Conservation (phyloP, 2,888 invertebrate species). For the Teleiodes luculella region DNA sequence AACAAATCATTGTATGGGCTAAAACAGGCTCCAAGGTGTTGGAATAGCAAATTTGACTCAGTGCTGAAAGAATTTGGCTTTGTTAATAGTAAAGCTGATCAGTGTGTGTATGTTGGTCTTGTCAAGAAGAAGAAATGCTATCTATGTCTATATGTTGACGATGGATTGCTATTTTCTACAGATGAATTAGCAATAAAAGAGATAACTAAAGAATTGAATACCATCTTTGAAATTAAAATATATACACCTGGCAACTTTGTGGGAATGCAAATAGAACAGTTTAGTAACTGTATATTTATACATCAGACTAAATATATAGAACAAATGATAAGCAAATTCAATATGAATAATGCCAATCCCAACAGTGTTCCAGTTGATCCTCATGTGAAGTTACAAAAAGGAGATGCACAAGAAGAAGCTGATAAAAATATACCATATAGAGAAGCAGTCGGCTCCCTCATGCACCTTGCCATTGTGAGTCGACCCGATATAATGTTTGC, state of each 20-base stretch:
- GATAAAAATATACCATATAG: conserved; percentile 20
- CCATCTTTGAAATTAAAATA: conserved; percentile 8
- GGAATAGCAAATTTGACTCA: conserved; percentile 13
- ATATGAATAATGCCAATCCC: background rate
- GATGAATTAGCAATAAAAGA: background rate
- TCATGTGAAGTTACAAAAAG: conserved; percentile 6
- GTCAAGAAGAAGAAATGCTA: background rate
- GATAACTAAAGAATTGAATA: background rate
- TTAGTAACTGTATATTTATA: too few species aligned
- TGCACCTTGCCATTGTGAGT: conserved; percentile 22
- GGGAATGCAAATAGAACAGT: conserved; percentile 14
- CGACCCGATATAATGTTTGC: conserved; percentile 24
- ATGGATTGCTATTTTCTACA: background rate
- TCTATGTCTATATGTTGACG: background rate
- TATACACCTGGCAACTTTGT: conserved; percentile 11
- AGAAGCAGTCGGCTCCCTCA: conserved; percentile 24
- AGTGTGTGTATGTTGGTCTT: conserved; percentile 10
- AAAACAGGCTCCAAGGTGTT: conserved; percentile 15
- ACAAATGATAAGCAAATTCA: too few species aligned
- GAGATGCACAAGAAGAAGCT: background rate
- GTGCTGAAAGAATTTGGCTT: conserved; percentile 13
- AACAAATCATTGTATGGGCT: conserved; percentile 13
- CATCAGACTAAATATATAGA: too few species aligned
- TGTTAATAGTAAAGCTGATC: conserved; percentile 7
- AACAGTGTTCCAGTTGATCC: conserved; percentile 18